These are phyloP conservation scores for Aplochiton taeniatus DNA, from an alignment of 2,797 vertebrate genomes.

Conservation along the genomic window DNA sequence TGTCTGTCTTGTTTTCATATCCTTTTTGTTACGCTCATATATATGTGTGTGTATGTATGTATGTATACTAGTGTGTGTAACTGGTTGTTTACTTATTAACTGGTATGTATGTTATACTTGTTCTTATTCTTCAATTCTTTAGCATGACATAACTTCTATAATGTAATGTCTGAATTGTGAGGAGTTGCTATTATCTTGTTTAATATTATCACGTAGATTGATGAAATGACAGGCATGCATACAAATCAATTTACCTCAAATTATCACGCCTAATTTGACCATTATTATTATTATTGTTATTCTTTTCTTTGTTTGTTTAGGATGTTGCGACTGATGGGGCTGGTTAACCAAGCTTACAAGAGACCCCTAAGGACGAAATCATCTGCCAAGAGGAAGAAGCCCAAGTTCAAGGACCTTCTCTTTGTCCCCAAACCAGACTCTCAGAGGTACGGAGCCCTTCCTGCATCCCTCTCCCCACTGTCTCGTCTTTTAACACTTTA, in stretches of 20 bases:
- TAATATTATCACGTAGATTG: too few relatives aligned
- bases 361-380: constrained; percentile 83
- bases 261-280: background rate
- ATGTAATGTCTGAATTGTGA: too few relatives aligned
- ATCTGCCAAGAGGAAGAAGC: constrained; percentile 86
- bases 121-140: too few relatives aligned
- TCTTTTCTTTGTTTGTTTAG: constrained; percentile 60
- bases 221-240: too few relatives aligned
- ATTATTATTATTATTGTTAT: constrained; percentile 11
- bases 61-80: too few relatives aligned
- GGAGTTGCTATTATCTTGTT: too few relatives aligned
- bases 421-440: constrained; percentile 74
- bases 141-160: too few relatives aligned
- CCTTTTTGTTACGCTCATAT: too few relatives aligned
- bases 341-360: constrained; percentile 91
- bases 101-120: too few relatives aligned
- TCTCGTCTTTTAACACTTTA: background rate
- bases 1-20: too few relatives aligned
- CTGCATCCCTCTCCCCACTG: constrained; percentile 49
- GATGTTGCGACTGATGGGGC: constrained; percentile 90
- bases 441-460: constrained; percentile 79
- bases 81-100: too few relatives aligned
- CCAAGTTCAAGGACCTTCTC: constrained; percentile 91
- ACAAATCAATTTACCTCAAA: background rate
- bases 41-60: too few relatives aligned